Evolutionary conservation across 2,113 vertebrate genomes (phyloP).

Genomic region (Poeciliopsis occidentalis): DNA sequence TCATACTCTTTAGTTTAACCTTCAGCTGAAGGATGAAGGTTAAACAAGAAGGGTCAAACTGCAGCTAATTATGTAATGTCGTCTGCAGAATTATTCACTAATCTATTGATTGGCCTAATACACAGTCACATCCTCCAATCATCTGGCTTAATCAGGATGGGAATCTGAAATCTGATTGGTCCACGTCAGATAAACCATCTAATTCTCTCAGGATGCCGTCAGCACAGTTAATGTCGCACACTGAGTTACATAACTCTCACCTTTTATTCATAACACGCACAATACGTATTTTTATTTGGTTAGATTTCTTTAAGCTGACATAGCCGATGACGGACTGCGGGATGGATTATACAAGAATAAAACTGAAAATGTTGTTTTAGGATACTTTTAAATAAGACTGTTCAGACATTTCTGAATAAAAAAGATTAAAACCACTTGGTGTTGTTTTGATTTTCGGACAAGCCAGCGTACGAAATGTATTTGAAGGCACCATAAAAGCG

Average conservation of each 20-base stretch:
- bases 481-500: too few species aligned
- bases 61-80: constrained; percentile 23
- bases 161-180: constrained; percentile 42
- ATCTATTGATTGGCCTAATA: constrained; percentile 38
- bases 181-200: constrained; percentile 24
- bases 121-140: constrained; percentile 20
- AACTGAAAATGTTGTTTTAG: too few species aligned
- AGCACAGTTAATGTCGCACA: constrained; percentile 36
- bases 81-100: constrained; percentile 22
- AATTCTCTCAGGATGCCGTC: constrained; percentile 33
- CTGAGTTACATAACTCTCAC: constrained; percentile 30
- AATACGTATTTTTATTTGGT: not conserved
- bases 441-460: too few species aligned
- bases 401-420: too few species aligned
- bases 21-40: not conserved
- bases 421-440: too few species aligned
- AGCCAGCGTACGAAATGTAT: too few species aligned
- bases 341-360: too few species aligned
- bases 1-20: not conserved
- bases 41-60: not conserved
- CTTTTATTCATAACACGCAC: constrained; percentile 5
- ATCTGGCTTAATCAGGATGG: constrained; percentile 13
- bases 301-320: too few species aligned
- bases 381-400: too few species aligned
- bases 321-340: too few species aligned